Percentiles rank a stretch among this genome's conserved stretches.
Evolutionary conservation across 2,888 invertebrate genomes (phyloP).

Genomic region (Cheilosia scutellata): DNA sequence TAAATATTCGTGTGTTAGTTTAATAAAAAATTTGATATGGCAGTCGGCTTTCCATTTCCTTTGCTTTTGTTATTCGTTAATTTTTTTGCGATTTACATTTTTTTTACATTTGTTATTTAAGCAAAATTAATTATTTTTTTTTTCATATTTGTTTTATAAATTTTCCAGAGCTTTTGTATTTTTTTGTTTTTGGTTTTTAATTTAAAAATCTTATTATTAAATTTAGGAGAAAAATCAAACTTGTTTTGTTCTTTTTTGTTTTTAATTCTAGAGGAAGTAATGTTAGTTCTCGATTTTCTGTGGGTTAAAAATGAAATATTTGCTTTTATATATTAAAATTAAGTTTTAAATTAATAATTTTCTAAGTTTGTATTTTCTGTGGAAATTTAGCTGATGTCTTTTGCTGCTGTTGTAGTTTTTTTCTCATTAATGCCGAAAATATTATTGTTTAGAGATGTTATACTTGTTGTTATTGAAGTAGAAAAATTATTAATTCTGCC

Average conservation of each 20-base stretch:
- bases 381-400: constrained; percentile 63
- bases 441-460: constrained; percentile 77
- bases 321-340: constrained; percentile 75
- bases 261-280: constrained; percentile 35
- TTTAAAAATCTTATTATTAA: constrained; percentile 55
- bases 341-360: constrained; percentile 72
- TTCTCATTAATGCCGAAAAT: constrained; percentile 68
- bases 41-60: constrained; percentile 79
- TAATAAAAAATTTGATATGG: constrained; percentile 78
- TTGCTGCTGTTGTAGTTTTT: constrained; percentile 67
- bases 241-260: constrained; percentile 16
- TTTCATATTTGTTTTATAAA: constrained; percentile 51
- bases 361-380: constrained; percentile 60
- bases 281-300: constrained; percentile 26
- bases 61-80: constrained; percentile 53
- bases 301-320: constrained; percentile 69
- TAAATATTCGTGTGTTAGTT: constrained; percentile 70
- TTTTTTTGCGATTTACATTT: constrained; percentile 62
- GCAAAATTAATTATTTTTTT: constrained; percentile 50
- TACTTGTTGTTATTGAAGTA: constrained; percentile 77
- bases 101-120: constrained; percentile 45
- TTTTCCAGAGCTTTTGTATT: constrained; percentile 74
- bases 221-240: constrained; percentile 49
- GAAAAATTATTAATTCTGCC: constrained; percentile 82
- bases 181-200: background rate